Base-by-base conservation (phyloP, 1,140 invertebrate genomes). In the Ceratitis capitata region DNA sequence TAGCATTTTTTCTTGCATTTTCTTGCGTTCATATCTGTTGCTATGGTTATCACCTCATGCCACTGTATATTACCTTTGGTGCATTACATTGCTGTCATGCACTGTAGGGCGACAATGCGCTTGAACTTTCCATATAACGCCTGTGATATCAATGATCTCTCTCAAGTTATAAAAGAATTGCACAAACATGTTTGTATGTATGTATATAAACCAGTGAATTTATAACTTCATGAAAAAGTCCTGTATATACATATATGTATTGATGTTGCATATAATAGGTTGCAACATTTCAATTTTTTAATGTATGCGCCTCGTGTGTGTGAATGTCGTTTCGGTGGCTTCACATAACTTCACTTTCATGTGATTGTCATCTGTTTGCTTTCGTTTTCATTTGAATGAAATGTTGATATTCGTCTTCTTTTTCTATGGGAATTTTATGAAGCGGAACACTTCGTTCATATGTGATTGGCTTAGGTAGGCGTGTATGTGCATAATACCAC, bases 31-130 rank as follows among this genome's bases (percentile, higher is more conserved):
- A 19, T 45, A 23, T n/a, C 45, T 78, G 42, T 78, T 78, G 69
- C n/a, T n/a, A n/a, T 47, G 35, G n/a, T 78, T 78, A 78, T 78
- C 35, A 45, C 56, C 10, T 5, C 19, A 45, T 23, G 42, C 3
- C 12, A 23, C 7, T 45, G 16, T 26, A 23, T 19, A 39, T 5
- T 19, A 39, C 7, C 61, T 45, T 78, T 78, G 69, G n/a, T 78
- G 35, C 69, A 47, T 78, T 45, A n/a, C 39, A 78, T 45, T 78
- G 35, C 16, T 23, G n/a, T n/a, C n/a, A n/a, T 45, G 69, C 39
- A 78, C n/a, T 39, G 69, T 78, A 78, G 69, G 69, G 69, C n/a
- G 19, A 45, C 69, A 78, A 26, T 78, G 69, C 69, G 69, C 69
- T 78, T 78, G 69, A 78, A 47, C 69, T 78, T 78, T 78, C 69